Evolutionary conservation across 2,797 vertebrate genomes (phyloP).

Genomic region (Picus viridis): DNA sequence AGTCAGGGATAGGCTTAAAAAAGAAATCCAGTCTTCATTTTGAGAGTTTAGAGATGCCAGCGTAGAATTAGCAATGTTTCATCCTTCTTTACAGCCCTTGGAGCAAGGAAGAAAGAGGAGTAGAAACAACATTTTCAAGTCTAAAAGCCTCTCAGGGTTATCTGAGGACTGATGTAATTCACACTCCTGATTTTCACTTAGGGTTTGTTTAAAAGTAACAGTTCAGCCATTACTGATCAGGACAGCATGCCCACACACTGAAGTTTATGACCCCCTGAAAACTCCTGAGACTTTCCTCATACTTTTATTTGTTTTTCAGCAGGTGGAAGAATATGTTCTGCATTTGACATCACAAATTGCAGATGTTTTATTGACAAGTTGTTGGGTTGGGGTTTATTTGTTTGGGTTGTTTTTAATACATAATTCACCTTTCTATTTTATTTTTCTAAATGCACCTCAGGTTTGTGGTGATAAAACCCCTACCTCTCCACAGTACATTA

Average conservation of each 20-base stretch:
- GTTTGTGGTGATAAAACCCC: rapidly evolving
- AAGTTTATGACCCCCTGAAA: background rate
- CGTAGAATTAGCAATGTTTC: background rate
- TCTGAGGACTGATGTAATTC: background rate
- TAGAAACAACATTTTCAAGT: background rate
- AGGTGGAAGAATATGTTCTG: background rate
- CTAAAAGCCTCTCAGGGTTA: background rate
- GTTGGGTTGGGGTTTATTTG: no score
- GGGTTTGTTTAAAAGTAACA: background rate
- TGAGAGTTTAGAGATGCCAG: background rate
- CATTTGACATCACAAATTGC: background rate
- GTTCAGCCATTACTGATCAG: background rate
- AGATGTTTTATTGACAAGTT: background rate
- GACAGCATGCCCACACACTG: background rate
- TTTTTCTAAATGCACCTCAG: background rate
- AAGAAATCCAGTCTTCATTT: background rate
- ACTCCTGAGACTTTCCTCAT: background rate
- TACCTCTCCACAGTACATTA: background rate
- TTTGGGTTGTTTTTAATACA: background rate
- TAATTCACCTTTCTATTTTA: background rate
- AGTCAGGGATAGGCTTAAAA: background rate
- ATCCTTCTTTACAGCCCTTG: background rate
- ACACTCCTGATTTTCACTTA: background rate
- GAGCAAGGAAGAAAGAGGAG: background rate
- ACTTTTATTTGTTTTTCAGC: background rate